phyloP scores from a whole-genome alignment of 1,140 invertebrate genomes.

The Papilio xuthus region DNA sequence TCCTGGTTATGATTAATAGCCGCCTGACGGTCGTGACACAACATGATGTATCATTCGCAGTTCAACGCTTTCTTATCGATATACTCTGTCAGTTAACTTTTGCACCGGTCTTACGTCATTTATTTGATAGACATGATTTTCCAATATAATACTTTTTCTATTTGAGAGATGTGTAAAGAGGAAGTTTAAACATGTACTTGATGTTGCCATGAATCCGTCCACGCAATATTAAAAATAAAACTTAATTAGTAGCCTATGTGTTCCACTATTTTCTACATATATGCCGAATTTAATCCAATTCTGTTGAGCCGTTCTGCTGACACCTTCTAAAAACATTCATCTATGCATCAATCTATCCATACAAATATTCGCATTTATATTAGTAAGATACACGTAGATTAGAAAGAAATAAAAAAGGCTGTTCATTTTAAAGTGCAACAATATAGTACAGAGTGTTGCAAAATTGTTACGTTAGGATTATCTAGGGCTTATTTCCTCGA shows the following conservation, averaged over 20 bases:
- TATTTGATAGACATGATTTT: not conserved
- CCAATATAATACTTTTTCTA: not conserved
- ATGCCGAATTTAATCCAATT: too few relatives aligned
- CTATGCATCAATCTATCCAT: too few relatives aligned
- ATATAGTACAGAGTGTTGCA: constrained; percentile 9
- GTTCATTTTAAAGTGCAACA: not conserved
- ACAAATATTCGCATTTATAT: too few relatives aligned
- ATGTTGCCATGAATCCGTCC: too few relatives aligned
- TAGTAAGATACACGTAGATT: too few relatives aligned
- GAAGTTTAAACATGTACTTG: too few relatives aligned
- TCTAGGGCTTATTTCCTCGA: constrained; percentile 28
- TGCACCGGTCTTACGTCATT: constrained; percentile 27
- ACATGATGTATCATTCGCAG: constrained; percentile 73
- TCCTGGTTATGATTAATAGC: constrained; percentile 66
- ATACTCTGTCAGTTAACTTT: constrained; percentile 68
- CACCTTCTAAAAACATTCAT: too few relatives aligned
- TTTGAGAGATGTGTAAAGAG: too few relatives aligned
- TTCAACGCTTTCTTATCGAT: constrained; percentile 65
- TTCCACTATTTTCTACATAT: too few relatives aligned
- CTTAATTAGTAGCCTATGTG: too few relatives aligned
- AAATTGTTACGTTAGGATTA: constrained; percentile 32
- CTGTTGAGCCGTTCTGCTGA: too few relatives aligned
- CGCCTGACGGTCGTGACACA: constrained; percentile 65
- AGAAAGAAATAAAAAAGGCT: not conserved
- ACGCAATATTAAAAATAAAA: too few relatives aligned